Percentiles rank a stretch among this genome's conserved stretches.
Evolutionary conservation across 2,113 vertebrate species (phyloP).

Genomic region (Sclerurus mexicanus): DNA sequence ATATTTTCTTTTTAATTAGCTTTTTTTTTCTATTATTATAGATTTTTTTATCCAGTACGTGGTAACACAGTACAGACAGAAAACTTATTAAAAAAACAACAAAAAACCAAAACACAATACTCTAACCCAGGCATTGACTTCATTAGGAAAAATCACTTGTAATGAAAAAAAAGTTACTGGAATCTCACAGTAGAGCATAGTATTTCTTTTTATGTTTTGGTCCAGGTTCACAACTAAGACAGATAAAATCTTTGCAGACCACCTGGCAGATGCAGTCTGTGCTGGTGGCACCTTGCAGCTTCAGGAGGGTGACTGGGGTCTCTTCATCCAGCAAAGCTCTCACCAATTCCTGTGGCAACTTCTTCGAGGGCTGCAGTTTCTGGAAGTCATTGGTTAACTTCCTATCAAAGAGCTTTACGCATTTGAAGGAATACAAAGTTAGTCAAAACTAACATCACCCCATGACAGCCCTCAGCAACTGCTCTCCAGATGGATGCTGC

Average conservation of each 20-base stretch:
- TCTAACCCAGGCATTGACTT: background rate
- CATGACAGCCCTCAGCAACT: background rate
- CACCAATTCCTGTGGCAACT: accelerated
- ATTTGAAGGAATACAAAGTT: background rate
- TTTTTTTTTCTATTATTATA: background rate
- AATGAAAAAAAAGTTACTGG: background rate
- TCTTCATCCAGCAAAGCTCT: background rate
- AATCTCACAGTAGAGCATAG: background rate
- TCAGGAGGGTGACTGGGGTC: background rate
- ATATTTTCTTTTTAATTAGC: background rate
- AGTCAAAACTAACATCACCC: background rate
- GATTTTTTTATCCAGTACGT: background rate
- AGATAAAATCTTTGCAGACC: background rate
- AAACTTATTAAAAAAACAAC: background rate
- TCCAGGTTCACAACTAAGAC: background rate
- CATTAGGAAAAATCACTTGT: background rate
- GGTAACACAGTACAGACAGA: background rate
- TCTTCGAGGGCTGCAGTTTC: background rate
- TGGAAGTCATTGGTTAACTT: background rate
- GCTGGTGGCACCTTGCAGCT: background rate
- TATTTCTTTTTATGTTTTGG: background rate
- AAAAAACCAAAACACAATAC: background rate
- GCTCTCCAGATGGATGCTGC: constrained; percentile 33
- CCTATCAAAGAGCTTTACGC: background rate
- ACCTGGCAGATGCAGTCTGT: background rate